A percentile compares a stretch with the other conserved stretches of the same genome.
phyloP scores from a whole-genome alignment of 2,113 vertebrate genomes.

The Ctenomys sociabilis region DNA sequence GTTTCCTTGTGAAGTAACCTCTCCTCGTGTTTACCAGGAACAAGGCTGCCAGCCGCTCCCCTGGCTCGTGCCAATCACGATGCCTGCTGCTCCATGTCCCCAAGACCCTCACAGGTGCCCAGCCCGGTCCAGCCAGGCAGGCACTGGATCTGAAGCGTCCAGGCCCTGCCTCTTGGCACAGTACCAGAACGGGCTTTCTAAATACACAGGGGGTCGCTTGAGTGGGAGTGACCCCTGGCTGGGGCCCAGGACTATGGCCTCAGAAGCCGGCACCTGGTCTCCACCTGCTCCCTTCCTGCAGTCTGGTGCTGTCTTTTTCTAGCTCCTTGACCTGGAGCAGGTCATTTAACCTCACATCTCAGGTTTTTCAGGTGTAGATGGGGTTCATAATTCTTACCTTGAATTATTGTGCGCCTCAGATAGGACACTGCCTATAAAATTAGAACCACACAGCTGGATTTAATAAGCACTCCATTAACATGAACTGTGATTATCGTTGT shows the following conservation, averaged over 20 bases:
- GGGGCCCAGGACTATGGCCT: neutral
- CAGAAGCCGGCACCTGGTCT: neutral
- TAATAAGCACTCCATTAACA: slow-evolving; percentile 56
- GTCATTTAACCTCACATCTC: slow-evolving; percentile 54
- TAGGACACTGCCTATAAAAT: slow-evolving; percentile 68
- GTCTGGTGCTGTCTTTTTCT: slow-evolving; percentile 41
- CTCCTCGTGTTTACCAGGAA: slow-evolving; percentile 82
- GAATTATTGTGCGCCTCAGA: slow-evolving; percentile 52
- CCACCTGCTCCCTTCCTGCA: neutral
- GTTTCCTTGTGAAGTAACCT: slow-evolving; percentile 85
- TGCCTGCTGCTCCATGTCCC: slow-evolving; percentile 64
- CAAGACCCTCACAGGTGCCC: slow-evolving; percentile 70
- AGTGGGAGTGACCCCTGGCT: neutral
- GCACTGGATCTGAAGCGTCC: neutral
- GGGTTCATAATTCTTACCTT: slow-evolving; percentile 60
- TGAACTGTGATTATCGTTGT: slow-evolving; percentile 74
- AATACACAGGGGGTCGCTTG: neutral
- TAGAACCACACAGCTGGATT: slow-evolving; percentile 58
- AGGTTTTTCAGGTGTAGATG: slow-evolving; percentile 60
- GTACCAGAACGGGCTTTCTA: neutral
- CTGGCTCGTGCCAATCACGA: slow-evolving; percentile 79
- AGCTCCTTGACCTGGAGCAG: slow-evolving; percentile 18
- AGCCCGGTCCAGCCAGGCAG: neutral
- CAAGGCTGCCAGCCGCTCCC: slow-evolving; percentile 79
- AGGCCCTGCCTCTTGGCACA: neutral